Conservation (phyloP, 2,888 invertebrate genomes). For the Lottia gigantea region DNA sequence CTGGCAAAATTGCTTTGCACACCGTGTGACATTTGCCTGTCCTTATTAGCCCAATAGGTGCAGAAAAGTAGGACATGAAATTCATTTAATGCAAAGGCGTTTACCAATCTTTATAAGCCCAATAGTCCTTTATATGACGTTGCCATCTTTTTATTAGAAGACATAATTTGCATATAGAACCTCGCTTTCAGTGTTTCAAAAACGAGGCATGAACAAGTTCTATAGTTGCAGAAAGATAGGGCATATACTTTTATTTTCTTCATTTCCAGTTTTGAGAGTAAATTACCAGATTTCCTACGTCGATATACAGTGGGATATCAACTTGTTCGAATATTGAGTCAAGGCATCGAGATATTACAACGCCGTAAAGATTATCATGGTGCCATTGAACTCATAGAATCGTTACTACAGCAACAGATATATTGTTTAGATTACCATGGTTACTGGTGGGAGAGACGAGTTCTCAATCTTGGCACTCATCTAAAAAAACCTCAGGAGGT, state of each 20-base stretch:
- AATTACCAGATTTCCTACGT: conserved; percentile 72
- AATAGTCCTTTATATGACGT: too few relatives aligned
- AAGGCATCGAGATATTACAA: conserved; percentile 70
- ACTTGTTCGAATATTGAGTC: conserved; percentile 66
- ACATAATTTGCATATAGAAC: too few relatives aligned
- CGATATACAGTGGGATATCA: conserved; percentile 73
- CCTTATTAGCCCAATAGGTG: too few relatives aligned
- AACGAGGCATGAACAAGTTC: too few relatives aligned
- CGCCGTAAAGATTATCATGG: conserved; percentile 68
- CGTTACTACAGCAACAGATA: conserved; percentile 71
- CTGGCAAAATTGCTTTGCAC: too few relatives aligned
- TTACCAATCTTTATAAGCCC: too few relatives aligned
- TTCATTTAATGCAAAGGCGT: too few relatives aligned
- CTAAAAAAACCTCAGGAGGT: conserved; percentile 68
- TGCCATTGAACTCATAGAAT: conserved; percentile 72
- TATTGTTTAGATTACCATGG: conserved; percentile 69
- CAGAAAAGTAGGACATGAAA: too few relatives aligned
- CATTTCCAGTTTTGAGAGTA: conserved; percentile 46
- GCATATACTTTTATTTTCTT: conserved; percentile 6
- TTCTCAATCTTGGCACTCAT: conserved; percentile 74
- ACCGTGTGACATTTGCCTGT: too few relatives aligned
- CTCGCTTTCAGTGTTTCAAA: too few relatives aligned
- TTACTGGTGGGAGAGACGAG: conserved; percentile 74
- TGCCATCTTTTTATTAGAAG: too few relatives aligned
- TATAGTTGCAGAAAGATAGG: too few relatives aligned